These are phyloP conservation scores for Idris sp. DNA, from an alignment of 1,140 invertebrate genomes.

Conservation along the genomic window DNA sequence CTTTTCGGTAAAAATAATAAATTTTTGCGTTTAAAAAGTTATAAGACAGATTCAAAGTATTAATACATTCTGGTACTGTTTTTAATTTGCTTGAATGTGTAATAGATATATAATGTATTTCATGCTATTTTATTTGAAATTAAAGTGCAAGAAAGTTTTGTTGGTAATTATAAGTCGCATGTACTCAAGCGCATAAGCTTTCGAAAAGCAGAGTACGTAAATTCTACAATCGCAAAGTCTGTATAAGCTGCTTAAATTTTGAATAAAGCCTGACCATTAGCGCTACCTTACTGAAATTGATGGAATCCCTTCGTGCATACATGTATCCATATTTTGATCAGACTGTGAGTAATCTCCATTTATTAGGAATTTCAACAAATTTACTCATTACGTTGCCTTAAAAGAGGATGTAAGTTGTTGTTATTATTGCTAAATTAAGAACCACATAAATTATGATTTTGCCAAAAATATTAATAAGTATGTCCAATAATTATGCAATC, in stretches of 20 bases:
- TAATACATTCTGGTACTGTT: too few relatives aligned
- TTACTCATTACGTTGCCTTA: conserved; percentile 12
- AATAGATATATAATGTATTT: neutral
- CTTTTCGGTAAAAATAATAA: too few relatives aligned
- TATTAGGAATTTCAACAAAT: conserved; percentile 45
- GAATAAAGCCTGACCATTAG: conserved; percentile 69
- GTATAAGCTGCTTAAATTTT: conserved; percentile 68
- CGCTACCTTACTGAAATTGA: conserved; percentile 67
- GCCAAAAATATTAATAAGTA: too few relatives aligned
- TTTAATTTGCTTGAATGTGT: too few relatives aligned
- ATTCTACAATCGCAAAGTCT: conserved; percentile 61
- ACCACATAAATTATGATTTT: too few relatives aligned
- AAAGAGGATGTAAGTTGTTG: conserved; percentile 20
- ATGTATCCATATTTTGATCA: conserved; percentile 43
- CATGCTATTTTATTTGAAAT: conserved; percentile 27
- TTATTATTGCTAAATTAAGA: conserved; percentile 4
- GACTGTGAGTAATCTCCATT: conserved; percentile 5
- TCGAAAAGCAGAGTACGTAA: conserved; percentile 47
- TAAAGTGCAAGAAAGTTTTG: conserved; percentile 36
- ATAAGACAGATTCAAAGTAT: too few relatives aligned
- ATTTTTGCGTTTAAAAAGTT: too few relatives aligned
- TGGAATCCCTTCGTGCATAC: conserved; percentile 58
- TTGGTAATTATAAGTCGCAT: conserved; percentile 49
- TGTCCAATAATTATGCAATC: too few relatives aligned
- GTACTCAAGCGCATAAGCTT: conserved; percentile 32